These are phyloP conservation scores for Xestobium rufovillosum DNA, from an alignment of 2,888 invertebrate genomes.

Conservation along the genomic window DNA sequence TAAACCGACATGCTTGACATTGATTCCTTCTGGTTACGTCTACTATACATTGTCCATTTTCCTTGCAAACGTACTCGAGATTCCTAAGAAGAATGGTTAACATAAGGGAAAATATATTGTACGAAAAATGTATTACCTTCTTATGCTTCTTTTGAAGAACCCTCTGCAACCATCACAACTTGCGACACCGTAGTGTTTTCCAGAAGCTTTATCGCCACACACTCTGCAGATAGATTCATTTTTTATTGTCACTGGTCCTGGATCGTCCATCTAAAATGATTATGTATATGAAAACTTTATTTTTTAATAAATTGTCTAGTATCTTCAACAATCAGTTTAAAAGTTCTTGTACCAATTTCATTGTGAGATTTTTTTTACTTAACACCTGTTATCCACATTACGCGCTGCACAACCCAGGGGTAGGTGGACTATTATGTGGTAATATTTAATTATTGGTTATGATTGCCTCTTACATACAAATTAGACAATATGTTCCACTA, in stretches of 20 bases:
- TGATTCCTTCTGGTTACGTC: constrained; percentile 89
- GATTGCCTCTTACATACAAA: too few species aligned
- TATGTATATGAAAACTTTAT: constrained; percentile 36
- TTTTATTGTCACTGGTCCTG: constrained; percentile 33
- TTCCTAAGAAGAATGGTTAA: constrained; percentile 50
- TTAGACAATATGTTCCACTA: too few species aligned
- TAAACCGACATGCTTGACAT: constrained; percentile 89
- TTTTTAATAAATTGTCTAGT: background rate
- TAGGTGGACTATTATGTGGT: too few species aligned
- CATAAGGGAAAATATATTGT: background rate
- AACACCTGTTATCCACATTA: too few species aligned
- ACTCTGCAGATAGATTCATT: constrained; percentile 69
- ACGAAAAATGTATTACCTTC: constrained; percentile 52
- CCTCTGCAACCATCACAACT: constrained; percentile 87
- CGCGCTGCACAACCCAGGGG: too few species aligned
- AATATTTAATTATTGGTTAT: too few species aligned
- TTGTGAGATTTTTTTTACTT: too few species aligned
- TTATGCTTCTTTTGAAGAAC: constrained; percentile 88
- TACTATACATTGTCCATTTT: constrained; percentile 77
- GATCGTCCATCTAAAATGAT: constrained; percentile 37
- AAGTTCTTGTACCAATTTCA: too few species aligned
- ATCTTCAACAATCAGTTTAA: too few species aligned
- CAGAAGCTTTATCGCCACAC: constrained; percentile 79
- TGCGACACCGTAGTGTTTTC: constrained; percentile 86
- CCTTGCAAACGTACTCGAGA: constrained; percentile 87